Percentiles rank a stretch among this genome's conserved stretches.
Evolutionary conservation across 1,140 invertebrate genomes (phyloP).

Genomic region (Drosophila sechellia): DNA sequence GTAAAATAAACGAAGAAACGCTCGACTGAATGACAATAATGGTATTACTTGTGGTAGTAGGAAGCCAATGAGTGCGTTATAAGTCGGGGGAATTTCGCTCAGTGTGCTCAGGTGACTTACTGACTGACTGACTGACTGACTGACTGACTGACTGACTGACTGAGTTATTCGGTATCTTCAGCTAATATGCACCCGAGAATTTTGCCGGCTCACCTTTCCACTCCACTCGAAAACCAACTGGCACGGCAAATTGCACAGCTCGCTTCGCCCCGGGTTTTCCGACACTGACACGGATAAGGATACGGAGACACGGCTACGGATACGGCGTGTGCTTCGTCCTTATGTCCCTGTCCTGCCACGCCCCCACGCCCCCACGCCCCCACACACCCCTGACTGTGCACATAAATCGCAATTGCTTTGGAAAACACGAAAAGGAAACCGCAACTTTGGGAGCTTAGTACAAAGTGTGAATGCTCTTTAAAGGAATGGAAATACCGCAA

Average conservation of each 20-base stretch:
- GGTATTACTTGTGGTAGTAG: too few species aligned
- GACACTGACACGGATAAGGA: conserved; percentile 23
- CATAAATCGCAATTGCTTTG: conserved; percentile 55
- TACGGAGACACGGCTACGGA: conserved; percentile 1
- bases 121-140: conserved; percentile 14
- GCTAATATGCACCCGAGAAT: conserved; percentile 58
- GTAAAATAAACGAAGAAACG: too few species aligned
- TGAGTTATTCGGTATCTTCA: conserved; percentile 6
- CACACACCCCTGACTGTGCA: conserved; percentile 6
- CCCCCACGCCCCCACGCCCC: not conserved
- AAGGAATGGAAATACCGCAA: not conserved
- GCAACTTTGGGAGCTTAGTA: not conserved
- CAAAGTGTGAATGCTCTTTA: conserved; percentile 6
- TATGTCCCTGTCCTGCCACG: not conserved
- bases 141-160: conserved; percentile 13
- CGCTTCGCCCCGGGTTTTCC: conserved; percentile 6
- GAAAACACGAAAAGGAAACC: conserved; percentile 11
- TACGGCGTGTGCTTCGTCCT: conserved; percentile 1
- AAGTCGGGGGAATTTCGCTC: not conserved
- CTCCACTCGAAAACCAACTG: conserved; percentile 9
- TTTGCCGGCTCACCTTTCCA: conserved; percentile 5
- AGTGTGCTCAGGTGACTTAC: conserved; percentile 9
- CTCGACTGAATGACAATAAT: too few species aligned
- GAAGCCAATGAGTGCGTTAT: too few species aligned
- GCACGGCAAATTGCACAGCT: conserved; percentile 47